A percentile compares a stretch with the other conserved stretches of the same genome.
Conservation (phyloP, 2,113 vertebrate species). For the Phainopepla nitens region DNA sequence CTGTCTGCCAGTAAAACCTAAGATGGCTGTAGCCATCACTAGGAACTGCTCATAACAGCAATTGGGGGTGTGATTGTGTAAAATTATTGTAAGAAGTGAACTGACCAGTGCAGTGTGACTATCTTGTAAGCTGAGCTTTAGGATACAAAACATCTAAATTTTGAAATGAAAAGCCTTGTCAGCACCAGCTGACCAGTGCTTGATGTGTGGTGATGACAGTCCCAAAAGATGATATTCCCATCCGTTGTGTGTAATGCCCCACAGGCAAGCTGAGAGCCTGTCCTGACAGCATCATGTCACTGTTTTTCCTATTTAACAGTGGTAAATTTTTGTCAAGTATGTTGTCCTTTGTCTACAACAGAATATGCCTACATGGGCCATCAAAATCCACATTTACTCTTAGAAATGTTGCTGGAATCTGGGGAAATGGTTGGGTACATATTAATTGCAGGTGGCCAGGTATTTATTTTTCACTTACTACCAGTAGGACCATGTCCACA, state of each 20-base stretch:
- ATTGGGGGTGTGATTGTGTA: accelerated
- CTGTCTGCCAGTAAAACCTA: neutral
- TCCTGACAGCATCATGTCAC: neutral
- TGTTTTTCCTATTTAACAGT: neutral
- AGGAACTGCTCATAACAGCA: neutral
- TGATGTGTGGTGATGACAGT: neutral
- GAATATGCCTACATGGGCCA: neutral
- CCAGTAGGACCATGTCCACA: neutral
- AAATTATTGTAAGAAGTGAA: neutral
- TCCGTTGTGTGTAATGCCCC: accelerated
- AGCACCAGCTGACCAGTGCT: neutral
- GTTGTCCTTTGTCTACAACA: neutral
- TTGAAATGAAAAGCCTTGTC: neutral
- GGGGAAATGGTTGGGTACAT: neutral
- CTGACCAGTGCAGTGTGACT: neutral
- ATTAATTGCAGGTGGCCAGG: neutral
- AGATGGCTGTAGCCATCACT: neutral
- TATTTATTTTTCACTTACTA: neutral
- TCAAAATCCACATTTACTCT: neutral
- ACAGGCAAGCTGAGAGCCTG: neutral
- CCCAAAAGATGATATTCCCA: neutral
- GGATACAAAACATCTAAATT: neutral
- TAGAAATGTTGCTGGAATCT: neutral
- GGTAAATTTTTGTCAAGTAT: neutral
- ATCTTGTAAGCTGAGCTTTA: neutral